phyloP scores from a whole-genome alignment of 2,113 vertebrate genomes.

The Isichthys henryi region DNA sequence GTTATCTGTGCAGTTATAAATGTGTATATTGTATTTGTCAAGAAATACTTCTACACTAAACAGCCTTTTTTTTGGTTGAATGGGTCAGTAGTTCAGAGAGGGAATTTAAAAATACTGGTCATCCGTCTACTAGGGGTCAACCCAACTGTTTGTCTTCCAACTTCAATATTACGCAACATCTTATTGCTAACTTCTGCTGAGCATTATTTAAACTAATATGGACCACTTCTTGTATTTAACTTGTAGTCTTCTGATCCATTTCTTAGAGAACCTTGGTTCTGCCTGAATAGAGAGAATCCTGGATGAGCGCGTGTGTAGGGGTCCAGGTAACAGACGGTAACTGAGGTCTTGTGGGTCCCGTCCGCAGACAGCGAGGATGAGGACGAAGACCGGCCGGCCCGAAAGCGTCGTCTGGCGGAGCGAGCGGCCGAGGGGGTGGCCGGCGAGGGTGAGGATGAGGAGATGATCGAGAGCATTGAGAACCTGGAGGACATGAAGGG shows the following conservation, averaged over 20 bases:
- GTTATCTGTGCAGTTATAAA: neutral
- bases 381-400: conserved; percentile 77
- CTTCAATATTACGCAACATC: neutral
- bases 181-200: neutral
- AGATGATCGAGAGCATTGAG: conserved; percentile 98
- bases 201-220: neutral
- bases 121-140: neutral
- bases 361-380: conserved; percentile 85
- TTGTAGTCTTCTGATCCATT: neutral
- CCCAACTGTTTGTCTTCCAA: neutral
- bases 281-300: neutral
- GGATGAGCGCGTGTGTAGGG: neutral
- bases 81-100: neutral
- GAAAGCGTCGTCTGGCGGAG: conserved; percentile 76
- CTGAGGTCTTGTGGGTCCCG: too few relatives aligned
- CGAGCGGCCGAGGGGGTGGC: conserved; percentile 72
- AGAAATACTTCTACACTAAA: neutral
- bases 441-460: conserved; percentile 76
- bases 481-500: conserved; percentile 98
- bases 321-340: neutral
- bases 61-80: neutral
- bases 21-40: neutral
- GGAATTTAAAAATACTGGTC: neutral
- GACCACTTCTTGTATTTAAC: neutral
- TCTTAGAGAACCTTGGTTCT: neutral